Evolutionary conservation across 1,140 invertebrate genomes (phyloP).

Genomic region (Phymorhynchus buccinoides): DNA sequence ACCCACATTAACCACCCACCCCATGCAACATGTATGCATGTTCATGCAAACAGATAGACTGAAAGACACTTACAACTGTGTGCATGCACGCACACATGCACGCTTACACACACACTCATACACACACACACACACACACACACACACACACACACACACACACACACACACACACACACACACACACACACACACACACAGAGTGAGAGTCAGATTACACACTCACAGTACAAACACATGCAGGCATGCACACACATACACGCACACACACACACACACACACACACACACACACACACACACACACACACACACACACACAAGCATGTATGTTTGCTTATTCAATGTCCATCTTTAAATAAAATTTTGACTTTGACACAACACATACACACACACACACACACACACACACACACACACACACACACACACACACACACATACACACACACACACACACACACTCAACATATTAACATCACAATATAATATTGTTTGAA

Average conservation of each 20-base stretch:
- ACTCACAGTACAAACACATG: not conserved
- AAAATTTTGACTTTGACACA: no score
- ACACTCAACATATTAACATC: not conserved
- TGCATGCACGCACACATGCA: no score
- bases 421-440: constrained; percentile 28
- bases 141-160: not conserved
- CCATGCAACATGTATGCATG: no score
- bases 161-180: not conserved
- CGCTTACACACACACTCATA: no score
- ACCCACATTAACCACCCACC: no score
- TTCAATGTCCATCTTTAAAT: no score
- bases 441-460: not conserved
- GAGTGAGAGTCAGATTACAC: no score
- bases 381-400: not conserved
- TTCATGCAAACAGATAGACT: no score
- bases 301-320: constrained; percentile 5
- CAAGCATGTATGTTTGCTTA: no score
- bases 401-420: constrained; percentile 15
- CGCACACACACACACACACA: not conserved
- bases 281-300: not conserved
- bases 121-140: no score
- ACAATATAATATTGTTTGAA: not conserved
- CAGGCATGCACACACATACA: not conserved
- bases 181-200: not conserved
- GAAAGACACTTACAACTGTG: no score